Conservation (phyloP, 2,113 vertebrate species). For the Anarrhichthys ocellatus region DNA sequence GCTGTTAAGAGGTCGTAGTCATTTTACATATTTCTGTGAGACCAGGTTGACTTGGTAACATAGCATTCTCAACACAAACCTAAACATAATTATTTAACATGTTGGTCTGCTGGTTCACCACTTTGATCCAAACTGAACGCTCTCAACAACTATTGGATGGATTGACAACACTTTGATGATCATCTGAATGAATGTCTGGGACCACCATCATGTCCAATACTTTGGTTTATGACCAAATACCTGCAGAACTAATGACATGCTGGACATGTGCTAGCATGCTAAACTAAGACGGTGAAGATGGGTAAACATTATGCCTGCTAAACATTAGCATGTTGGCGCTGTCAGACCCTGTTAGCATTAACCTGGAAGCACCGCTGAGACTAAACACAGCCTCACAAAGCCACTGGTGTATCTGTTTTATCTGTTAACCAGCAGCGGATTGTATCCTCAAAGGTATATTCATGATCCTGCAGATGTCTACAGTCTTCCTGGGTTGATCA, state of each 20-base stretch:
- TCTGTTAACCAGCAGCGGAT: neutral
- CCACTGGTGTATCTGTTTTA: neutral
- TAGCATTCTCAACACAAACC: neutral
- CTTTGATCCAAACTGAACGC: no score
- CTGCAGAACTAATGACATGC: neutral
- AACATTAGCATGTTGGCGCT: neutral
- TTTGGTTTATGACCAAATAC: no score
- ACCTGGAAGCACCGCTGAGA: neutral
- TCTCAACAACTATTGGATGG: no score
- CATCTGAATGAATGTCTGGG: no score
- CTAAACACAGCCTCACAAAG: neutral
- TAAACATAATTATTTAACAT: neutral
- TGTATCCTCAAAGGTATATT: constrained; percentile 8
- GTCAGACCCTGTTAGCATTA: neutral
- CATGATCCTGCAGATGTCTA: neutral
- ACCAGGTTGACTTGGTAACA: no score
- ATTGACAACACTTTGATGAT: no score
- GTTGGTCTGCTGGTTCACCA: no score
- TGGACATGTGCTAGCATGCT: no score
- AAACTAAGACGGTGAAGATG: neutral
- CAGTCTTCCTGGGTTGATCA: constrained; percentile 5
- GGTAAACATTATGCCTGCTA: no score
- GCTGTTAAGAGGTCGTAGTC: no score
- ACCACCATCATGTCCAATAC: no score
- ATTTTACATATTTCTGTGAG: no score